Conservation (phyloP, 2,113 vertebrate species). For the Herpetotheres cachinnans region DNA sequence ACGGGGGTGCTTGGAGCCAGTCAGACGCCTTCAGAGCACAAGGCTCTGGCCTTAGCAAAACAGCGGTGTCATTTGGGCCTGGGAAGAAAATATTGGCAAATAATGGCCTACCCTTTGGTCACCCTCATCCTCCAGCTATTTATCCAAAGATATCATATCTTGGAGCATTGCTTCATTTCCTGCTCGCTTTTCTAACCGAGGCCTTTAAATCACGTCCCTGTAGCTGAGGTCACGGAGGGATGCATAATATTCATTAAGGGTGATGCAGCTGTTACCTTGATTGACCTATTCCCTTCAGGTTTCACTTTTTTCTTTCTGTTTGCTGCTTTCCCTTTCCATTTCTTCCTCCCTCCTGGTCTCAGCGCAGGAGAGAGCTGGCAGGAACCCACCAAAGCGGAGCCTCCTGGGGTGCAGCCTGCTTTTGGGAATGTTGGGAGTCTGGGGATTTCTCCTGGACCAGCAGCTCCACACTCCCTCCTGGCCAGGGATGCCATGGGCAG, state of each 20-base stretch:
- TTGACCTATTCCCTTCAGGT: neutral
- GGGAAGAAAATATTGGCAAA: constrained; percentile 23
- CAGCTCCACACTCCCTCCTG: neutral
- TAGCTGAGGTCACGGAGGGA: neutral
- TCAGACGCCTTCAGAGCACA: neutral
- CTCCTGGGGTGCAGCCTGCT: neutral
- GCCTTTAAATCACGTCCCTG: constrained; percentile 10
- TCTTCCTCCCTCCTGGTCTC: neutral
- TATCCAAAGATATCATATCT: constrained; percentile 14
- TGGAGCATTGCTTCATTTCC: constrained; percentile 36
- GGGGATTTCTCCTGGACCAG: neutral
- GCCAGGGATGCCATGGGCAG: neutral
- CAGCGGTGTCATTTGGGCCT: neutral
- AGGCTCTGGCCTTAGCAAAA: neutral
- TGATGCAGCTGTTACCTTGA: neutral
- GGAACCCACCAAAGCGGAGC: neutral
- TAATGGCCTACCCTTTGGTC: neutral
- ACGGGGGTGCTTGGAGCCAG: neutral
- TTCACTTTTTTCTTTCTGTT: neutral
- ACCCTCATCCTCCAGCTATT: neutral
- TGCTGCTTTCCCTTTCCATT: neutral
- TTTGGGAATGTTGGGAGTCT: neutral
- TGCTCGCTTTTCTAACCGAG: neutral
- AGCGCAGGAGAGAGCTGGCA: neutral
- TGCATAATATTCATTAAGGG: neutral